A percentile compares a stretch with the other conserved stretches of the same genome.
These are phyloP conservation scores for Dinothrombium tinctorium DNA, from an alignment of 1,140 invertebrate genomes.

Conservation along the genomic window DNA sequence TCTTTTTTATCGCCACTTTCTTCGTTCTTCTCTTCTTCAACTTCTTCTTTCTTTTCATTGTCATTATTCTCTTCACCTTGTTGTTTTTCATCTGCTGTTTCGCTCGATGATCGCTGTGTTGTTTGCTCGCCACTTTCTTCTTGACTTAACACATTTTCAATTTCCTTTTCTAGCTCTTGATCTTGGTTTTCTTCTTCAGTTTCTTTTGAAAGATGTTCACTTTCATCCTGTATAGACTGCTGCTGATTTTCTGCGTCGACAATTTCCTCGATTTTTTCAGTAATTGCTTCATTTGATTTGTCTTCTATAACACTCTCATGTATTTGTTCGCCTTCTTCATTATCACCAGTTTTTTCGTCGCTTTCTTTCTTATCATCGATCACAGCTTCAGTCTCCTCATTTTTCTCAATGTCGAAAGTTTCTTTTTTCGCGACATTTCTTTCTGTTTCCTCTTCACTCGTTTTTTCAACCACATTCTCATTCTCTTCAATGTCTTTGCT, in stretches of 20 bases:
- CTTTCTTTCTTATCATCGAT: not conserved
- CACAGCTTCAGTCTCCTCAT: not conserved
- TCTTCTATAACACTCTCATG: not conserved
- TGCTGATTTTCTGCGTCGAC: not conserved
- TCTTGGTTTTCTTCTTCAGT: too few species aligned
- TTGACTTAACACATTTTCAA: too few species aligned
- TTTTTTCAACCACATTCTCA: too few species aligned
- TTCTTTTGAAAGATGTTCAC: too few species aligned
- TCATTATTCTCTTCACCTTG: not conserved
- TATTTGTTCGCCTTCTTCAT: not conserved
- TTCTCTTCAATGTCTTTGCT: too few species aligned
- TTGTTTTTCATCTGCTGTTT: not conserved
- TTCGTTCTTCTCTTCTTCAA: too few species aligned
- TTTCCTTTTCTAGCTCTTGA: not conserved
- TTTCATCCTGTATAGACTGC: too few species aligned
- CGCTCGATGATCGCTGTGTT: too few species aligned
- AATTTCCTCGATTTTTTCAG: too few species aligned
- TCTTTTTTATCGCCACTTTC: too few species aligned
- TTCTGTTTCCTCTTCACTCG: not conserved
- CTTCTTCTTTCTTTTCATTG: constrained; percentile 5
- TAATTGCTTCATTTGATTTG: constrained; percentile 6
- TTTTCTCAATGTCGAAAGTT: not conserved
- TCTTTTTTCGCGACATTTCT: not conserved
- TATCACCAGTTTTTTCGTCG: not conserved
- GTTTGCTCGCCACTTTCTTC: too few species aligned